Evolutionary conservation across 2,888 invertebrate genomes (phyloP), one percentile per base, ranked within the genome.

Genomic region (Chymomyza fuscimana): DNA sequence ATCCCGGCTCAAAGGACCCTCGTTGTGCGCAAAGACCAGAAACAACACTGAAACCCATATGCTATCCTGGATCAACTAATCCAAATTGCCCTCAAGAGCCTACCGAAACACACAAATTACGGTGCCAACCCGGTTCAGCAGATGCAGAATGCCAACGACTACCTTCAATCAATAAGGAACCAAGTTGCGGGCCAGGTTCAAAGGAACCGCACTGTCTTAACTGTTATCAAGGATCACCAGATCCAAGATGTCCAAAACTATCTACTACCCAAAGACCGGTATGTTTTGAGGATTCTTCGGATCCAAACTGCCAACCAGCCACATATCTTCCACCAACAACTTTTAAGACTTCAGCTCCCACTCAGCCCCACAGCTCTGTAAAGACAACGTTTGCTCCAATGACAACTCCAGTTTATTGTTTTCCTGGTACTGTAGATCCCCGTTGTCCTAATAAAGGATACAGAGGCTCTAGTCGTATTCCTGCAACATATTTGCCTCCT

Each of bases 391-490:
- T 10, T 52, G 22, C 78, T 67, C 75, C 81, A 54, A 66, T 74
- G 0, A 75, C 76, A 40, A 82, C 84, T 3, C 90, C 81, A 12
- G 81, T 85, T 5, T 78, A 86, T 46, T 92, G 91, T 63, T 91
- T 85, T 63, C 91, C 91, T 0, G 92, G 92, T 15, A 82, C 90
- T 50, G 86, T 82, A n/a, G 92, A 93, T 79, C 91, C 92, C 0
- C 82, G 92, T 29, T 90, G 90, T 16, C 88, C 87, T 5, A 79
- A 83, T 32, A 76, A 74, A 1, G 82, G 85, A 0, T 90, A 90
- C 67, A 79, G 72, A 60, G 90, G 90, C 0, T 84, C 90, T 12
- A 90, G 88, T 58, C 81, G 78, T 4, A 79, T 90, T 63, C 90
- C 91, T 3, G 85, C 90, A 15, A 90, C 91, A 0, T 91, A 90